A percentile compares a stretch with the other conserved stretches of the same genome.
Conservation (phyloP, 2,797 vertebrate species). For the Hephaestus fuliginosus region DNA sequence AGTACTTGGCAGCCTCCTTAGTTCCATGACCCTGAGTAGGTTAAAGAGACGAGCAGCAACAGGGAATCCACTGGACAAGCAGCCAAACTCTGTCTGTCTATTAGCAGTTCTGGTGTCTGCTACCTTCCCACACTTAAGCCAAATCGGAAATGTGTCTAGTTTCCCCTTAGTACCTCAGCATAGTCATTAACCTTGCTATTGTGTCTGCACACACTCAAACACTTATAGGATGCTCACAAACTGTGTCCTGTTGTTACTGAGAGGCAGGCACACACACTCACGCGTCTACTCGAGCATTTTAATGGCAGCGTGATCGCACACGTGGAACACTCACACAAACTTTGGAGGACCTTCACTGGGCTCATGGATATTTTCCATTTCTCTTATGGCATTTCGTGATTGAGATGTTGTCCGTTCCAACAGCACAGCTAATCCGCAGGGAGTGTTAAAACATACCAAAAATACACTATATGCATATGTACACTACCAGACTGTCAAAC, state of each 20-base stretch:
- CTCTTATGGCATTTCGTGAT: constrained; percentile 1
- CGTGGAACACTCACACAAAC: neutral
- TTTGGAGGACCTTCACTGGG: neutral
- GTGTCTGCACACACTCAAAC: neutral
- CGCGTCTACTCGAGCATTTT: neutral
- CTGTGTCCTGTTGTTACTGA: neutral
- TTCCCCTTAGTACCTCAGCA: constrained; percentile 6
- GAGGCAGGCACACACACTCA: neutral
- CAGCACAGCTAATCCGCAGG: neutral
- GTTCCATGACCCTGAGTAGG: constrained; percentile 16
- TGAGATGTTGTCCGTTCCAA: constrained; percentile 12
- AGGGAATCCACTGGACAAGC: constrained; percentile 15
- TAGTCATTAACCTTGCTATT: constrained; percentile 42
- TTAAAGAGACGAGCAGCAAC: constrained; percentile 31
- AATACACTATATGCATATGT: neutral
- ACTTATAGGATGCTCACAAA: neutral
- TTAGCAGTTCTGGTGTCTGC: constrained; percentile 9
- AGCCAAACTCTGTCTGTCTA: constrained; percentile 14
- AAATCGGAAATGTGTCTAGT: constrained; percentile 27
- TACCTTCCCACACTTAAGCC: constrained; percentile 12
- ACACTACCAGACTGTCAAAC: no score
- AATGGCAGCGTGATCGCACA: no score
- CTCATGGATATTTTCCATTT: neutral
- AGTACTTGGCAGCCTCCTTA: neutral
- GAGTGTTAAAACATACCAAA: neutral